Conservation (phyloP, 37 sponge, comb jelly and placozoan genomes). For the Geodia barretti region DNA sequence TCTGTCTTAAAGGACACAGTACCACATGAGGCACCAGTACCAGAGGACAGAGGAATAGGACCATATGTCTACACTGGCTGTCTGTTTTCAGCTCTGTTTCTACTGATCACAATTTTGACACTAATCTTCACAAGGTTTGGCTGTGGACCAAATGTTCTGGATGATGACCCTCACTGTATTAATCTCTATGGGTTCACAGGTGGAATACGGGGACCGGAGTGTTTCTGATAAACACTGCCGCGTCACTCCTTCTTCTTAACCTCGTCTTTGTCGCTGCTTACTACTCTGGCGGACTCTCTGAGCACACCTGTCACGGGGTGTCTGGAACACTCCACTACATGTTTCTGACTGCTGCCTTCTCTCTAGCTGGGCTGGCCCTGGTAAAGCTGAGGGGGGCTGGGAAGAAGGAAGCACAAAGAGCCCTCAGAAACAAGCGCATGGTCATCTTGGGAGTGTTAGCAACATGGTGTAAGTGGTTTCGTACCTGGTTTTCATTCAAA, state of each 20-base stretch:
- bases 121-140: neutral
- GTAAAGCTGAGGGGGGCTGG: neutral
- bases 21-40: neutral
- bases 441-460: neutral
- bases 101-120: constrained; percentile 9
- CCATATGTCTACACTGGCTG: constrained; percentile 4
- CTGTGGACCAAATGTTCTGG: neutral
- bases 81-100: constrained; percentile 2
- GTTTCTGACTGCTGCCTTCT: constrained; percentile 3
- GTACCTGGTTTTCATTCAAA: neutral
- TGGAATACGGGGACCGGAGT: constrained; percentile 1
- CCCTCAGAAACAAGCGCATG: neutral
- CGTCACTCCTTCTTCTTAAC: constrained; percentile 1
- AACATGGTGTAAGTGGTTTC: constrained; percentile 23
- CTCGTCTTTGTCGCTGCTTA: constrained; percentile 11
- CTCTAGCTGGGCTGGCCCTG: constrained; percentile 9
- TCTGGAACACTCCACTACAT: constrained; percentile 15
- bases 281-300: neutral
- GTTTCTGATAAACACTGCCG: constrained; percentile 27
- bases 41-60: neutral
- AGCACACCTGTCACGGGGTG: neutral
- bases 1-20: neutral
- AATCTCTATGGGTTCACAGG: neutral
- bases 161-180: neutral
- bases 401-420: neutral